These are phyloP conservation scores for Crossaster papposus DNA, from an alignment of 53 echinoderm and acorn worm species.

Conservation along the genomic window DNA sequence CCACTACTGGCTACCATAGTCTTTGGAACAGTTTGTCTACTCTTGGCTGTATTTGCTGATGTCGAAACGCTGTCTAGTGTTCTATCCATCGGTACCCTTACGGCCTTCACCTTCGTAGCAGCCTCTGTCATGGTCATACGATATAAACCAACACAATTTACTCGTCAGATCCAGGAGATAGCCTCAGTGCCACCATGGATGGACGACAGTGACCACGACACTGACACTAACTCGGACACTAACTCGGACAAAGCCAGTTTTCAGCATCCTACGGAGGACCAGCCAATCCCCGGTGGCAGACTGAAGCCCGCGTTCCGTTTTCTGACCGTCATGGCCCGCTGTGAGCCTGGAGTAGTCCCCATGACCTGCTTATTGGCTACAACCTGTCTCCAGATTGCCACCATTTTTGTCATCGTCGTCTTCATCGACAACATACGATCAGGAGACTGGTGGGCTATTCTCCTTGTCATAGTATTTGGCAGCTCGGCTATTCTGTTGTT, in stretches of 20 bases:
- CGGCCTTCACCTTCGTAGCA: conserved; percentile 70
- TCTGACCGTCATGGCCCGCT: conserved; percentile 33
- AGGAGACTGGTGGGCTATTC: conserved; percentile 68
- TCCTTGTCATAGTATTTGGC: conserved; percentile 43
- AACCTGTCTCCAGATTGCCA: conserved; percentile 27
- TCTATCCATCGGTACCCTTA: conserved; percentile 73
- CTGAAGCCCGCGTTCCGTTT: conserved; percentile 27
- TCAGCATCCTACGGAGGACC: background rate
- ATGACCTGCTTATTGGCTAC: conserved; percentile 36
- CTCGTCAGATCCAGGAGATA: background rate
- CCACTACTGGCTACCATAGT: conserved; percentile 65
- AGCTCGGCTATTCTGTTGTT: conserved; percentile 29
- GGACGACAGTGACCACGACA: background rate
- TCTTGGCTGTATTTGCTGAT: conserved; percentile 62
- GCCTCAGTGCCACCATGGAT: background rate
- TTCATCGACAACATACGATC: conserved; percentile 29
- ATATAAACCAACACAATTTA: conserved; percentile 50
- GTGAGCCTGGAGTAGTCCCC: conserved; percentile 66
- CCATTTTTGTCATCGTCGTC: conserved; percentile 20
- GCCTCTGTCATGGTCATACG: conserved; percentile 62
- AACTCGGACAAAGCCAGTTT: background rate
- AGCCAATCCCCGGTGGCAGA: conserved; percentile 7
- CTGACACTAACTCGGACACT: background rate
- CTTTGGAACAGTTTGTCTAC: conserved; percentile 51
- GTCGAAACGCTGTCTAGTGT: conserved; percentile 50